These are phyloP conservation scores for Lota lota DNA, from an alignment of 2,113 vertebrate genomes.

Conservation along the genomic window DNA sequence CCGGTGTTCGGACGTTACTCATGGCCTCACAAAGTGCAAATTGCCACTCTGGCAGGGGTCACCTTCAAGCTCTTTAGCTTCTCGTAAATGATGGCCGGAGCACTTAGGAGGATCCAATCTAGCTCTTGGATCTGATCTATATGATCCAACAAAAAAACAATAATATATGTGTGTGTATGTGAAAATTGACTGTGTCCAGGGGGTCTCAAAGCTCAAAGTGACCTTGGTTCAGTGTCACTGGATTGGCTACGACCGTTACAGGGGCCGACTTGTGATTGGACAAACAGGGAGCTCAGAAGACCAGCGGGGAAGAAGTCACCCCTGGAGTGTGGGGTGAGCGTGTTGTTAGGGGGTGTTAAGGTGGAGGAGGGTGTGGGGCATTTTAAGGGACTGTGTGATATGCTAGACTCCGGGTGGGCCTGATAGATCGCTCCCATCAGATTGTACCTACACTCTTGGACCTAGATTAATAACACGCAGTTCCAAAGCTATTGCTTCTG, in stretches of 20 bases:
- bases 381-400: conserved; percentile 10
- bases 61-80: conserved; percentile 20
- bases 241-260: conserved; percentile 45
- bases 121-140: conserved; percentile 30
- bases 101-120: conserved; percentile 31
- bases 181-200: conserved; percentile 18
- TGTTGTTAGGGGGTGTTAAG: not conserved
- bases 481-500: conserved; percentile 35
- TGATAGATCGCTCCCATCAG: conserved; percentile 34
- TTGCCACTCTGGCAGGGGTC: conserved; percentile 21
- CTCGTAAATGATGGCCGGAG: conserved; percentile 36
- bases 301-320: conserved; percentile 43
- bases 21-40: conserved; percentile 48
- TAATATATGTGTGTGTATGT: conserved; percentile 15
- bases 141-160: conserved; percentile 21
- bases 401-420: conserved; percentile 10
- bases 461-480: conserved; percentile 31
- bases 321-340: conserved; percentile 7
- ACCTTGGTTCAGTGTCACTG: conserved; percentile 40
- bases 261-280: conserved; percentile 45
- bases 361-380: conserved; percentile 12
- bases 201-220: conserved; percentile 29
- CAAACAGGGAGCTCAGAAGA: conserved; percentile 24
- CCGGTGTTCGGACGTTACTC: conserved; percentile 36
- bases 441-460: conserved; percentile 29